Base-by-base conservation (phyloP, 2,113 vertebrate species). In the Nothoprocta pentlandii region DNA sequence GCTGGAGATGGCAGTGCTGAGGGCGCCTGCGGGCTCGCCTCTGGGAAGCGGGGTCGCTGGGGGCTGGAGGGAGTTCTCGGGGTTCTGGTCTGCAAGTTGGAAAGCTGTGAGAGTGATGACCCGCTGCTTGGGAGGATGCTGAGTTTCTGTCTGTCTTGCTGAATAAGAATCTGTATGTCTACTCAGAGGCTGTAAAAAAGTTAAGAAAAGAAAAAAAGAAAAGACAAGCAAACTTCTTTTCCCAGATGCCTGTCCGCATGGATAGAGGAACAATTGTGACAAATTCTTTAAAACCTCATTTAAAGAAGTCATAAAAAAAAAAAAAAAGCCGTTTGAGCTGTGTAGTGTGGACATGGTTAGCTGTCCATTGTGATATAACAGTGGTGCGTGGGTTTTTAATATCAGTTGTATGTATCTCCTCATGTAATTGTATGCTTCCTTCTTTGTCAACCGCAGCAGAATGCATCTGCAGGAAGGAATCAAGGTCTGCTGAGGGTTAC, bases 11-110 rank as follows among this genome's bases (percentile, higher is more conserved):
- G 15, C 16, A 36, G 1, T 9, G 21, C 5, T 0, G 34, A 4
- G 13, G 3, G 1, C 3, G 1, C 12, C 0, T 6, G 7, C 15
- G 26, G 2, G 1, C 19, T 22, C 12, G 34, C 25, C 0, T 7
- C 12, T 2, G 16, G 75, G 70, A 21, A 25, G 4, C 22, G 5
- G 10, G 32, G 3, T 53, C 53, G 0, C 14, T 10, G 12, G 4
- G 58, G 34, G 44, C 8, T 10, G 19, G 23, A 28, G 3, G 23
- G 3, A 4, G 0, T 16, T 25, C 23, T 21, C 14, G 63, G 7
- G 77, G 49, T 28, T 13, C 1, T 2, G 69, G 59, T 22, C 73
- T 3, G 3, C n/a, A n/a, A 2, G 49, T 53, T 68, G 11, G 53
- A 30, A 39, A 21, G 42, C 80, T 3, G 36, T 39, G 16, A 16